Evolutionary conservation across 2,797 vertebrate species (phyloP), one percentile per base, ranked within the genome.

Genomic region (Crenuchus spilurus): DNA sequence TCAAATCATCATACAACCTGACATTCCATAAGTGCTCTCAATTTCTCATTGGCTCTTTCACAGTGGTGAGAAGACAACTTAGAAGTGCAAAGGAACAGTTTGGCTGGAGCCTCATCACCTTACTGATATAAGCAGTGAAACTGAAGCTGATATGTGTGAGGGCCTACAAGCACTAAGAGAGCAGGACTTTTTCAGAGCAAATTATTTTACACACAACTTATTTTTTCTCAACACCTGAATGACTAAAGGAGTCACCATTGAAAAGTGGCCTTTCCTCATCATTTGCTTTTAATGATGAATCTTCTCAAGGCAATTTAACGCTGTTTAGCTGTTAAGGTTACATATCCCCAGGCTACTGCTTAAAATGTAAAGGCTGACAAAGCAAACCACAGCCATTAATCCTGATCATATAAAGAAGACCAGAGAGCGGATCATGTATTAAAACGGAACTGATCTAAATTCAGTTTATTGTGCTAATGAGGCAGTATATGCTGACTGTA

Each of bases 401-500:
- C 22, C 42, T 65, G 42, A 48, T 48, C 42, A 13, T 65, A 65
- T 33, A 48, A 65, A 65, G 26, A 18, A 44, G 42, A 65, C 62
- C 62, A 65, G 42, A 48, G 62, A 65, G 62, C 35, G 6, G 62
- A 72, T 60, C 26, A 20, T 30, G 44, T 66, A 61, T 35, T 60
- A 77, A 65, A 46, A 42, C 39, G 26, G 33, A 66, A 69, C 57
- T 30, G 48, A 69, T 63, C 57, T 44, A 30, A 44, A 72, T 66
- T 60, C 60, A 51, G 42, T 60, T 65, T 58, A 46, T 72, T 77
- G 75, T 77, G 75, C 75, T 77, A 72, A 77, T 66, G 69, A 60
- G 75, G 75, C 75, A 77, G 75, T 66, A 66, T 77, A 52, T 72
- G 75, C 75, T 77, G 69, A 77, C 69, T 49, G n/a, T 58, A 62